Evolutionary conservation across 1,140 invertebrate genomes (phyloP), one percentile per base, ranked within the genome.

Genomic region (Cyrtorhinus lividipennis): DNA sequence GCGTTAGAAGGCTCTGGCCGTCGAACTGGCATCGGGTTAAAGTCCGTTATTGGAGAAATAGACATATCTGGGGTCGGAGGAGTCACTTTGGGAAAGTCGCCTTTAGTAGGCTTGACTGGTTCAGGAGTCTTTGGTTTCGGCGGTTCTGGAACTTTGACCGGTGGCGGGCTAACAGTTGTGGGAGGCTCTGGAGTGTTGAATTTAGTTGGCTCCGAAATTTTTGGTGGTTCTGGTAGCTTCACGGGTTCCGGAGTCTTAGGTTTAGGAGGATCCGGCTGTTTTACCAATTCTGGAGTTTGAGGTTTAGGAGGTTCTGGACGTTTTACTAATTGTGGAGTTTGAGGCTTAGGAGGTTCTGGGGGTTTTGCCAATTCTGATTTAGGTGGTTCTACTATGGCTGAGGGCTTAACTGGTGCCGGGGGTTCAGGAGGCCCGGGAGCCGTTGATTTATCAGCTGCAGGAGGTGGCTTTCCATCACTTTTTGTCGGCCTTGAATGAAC

Each of bases 161-260:
- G 56, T 12, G 22, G 3, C 18, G 44, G 56, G 38, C 22, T 24
- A 24, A 24, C 20, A 22, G n/a, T 13, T 56, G 38, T n/a, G 62
- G 56, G 56, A 58, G 56, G 48, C 38, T 58, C 26, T 10, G 62
- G 62, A 2, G 56, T 25, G 10, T 30, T 25, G 20, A 30, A 22
- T n/a, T 8, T 26, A 13, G 23, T 24, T 1, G 62, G 62, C 24
- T 25, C 22, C 1, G n/a, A 2, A 23, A 38, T 46, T 24, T 62
- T 62, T 8, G 53, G 24, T 8, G 62, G 53, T 20, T 62, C 62
- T 15, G 30, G 30, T 5, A 38, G 8, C 5, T 62, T 62, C 20
- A 18, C 27, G 24, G 62, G 62, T 44, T 59, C 27, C 25, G 62
- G 62, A 57, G 26, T 15, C 15, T 48, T 22, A 24, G 61, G 61